Percentiles rank a stretch among this genome's conserved stretches.
phyloP scores from a whole-genome alignment of 2,797 vertebrate species.

The Pogoniulus pusillus region DNA sequence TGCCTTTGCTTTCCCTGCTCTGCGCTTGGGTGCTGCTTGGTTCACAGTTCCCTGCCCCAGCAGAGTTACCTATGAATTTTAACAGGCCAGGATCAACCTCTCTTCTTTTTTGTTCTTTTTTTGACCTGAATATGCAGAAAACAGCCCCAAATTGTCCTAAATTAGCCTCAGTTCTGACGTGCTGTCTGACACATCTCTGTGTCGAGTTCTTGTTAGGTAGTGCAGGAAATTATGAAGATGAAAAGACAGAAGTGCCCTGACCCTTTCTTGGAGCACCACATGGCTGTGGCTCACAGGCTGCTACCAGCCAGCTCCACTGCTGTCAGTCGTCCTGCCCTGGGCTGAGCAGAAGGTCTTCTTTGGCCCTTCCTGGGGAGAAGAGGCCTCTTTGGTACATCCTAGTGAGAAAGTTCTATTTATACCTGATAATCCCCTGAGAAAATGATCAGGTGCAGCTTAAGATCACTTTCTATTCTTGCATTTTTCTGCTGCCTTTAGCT shows the following conservation, averaged over 20 bases:
- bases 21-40: not conserved
- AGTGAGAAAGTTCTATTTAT: slow-evolving; percentile 19
- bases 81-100: not conserved
- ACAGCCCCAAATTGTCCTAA: not conserved
- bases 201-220: slow-evolving; percentile 36
- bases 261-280: slow-evolving; percentile 54
- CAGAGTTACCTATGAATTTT: not conserved
- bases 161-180: slow-evolving; percentile 39
- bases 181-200: slow-evolving; percentile 45
- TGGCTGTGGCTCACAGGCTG: not conserved
- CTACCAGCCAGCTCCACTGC: not conserved
- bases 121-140: not conserved
- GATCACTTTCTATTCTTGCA: slow-evolving; percentile 41
- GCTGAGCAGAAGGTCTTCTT: not conserved
- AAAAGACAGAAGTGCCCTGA: not conserved
- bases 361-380: not conserved
- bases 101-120: not conserved
- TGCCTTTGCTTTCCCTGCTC: not conserved
- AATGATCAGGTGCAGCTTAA: slow-evolving; percentile 12
- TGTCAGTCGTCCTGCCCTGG: not conserved
- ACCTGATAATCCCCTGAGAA: slow-evolving; percentile 20
- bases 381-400: slow-evolving; percentile 20
- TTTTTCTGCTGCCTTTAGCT: slow-evolving; percentile 32
- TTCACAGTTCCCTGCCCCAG: not conserved
- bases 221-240: slow-evolving; percentile 28